phyloP scores from a whole-genome alignment of 1,140 invertebrate genomes.

The Solenopsis invicta region DNA sequence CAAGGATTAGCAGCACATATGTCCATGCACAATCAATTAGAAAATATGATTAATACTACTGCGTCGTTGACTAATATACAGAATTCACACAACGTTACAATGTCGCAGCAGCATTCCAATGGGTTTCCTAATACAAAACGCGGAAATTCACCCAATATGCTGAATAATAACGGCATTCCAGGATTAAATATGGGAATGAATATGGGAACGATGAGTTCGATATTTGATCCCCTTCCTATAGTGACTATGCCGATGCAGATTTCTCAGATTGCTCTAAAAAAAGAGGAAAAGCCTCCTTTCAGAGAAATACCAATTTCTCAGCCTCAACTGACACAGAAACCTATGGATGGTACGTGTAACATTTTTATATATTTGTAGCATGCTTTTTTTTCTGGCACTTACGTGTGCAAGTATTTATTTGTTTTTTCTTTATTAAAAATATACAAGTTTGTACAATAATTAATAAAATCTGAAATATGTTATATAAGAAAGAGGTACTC shows the following conservation, averaged over 20 bases:
- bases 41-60: constrained; percentile 81
- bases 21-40: constrained; percentile 83
- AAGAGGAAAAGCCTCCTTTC: constrained; percentile 87
- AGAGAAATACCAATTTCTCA: constrained; percentile 81
- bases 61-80: constrained; percentile 77
- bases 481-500: neutral
- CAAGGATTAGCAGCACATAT: constrained; percentile 81
- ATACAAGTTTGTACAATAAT: neutral
- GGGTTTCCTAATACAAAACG: constrained; percentile 86
- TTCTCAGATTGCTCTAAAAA: constrained; percentile 87
- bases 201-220: constrained; percentile 88
- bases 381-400: neutral
- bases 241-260: constrained; percentile 85
- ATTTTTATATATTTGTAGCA: constrained; percentile 49
- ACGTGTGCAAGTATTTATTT: neutral
- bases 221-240: constrained; percentile 89
- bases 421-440: neutral
- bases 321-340: constrained; percentile 81
- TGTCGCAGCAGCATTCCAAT: constrained; percentile 85
- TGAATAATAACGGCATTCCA: constrained; percentile 87
- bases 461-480: neutral
- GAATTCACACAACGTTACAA: constrained; percentile 81
- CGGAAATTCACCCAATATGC: constrained; percentile 86
- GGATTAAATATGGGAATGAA: constrained; percentile 82
- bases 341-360: constrained; percentile 83